These are phyloP conservation scores for Bombus sibiricus DNA, from an alignment of 1,140 invertebrate species.

Conservation along the genomic window DNA sequence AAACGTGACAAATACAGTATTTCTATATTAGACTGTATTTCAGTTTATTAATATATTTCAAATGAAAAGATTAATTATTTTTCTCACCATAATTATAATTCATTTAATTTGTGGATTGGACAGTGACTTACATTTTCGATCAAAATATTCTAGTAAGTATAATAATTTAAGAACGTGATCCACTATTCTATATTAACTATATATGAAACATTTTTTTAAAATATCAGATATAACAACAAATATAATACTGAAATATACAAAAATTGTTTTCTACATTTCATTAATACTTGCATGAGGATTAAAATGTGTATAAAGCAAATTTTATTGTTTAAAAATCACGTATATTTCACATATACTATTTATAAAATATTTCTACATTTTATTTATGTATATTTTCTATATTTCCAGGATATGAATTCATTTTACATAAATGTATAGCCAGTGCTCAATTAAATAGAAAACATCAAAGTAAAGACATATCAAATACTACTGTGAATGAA, in stretches of 20 bases:
- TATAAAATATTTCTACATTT: slow-evolving; percentile 4
- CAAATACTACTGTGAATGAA: slow-evolving; percentile 22
- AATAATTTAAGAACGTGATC: neutral
- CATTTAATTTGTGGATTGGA: slow-evolving; percentile 48
- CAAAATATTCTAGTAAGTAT: slow-evolving; percentile 65
- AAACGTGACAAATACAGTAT: neutral
- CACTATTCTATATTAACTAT: slow-evolving; percentile 25
- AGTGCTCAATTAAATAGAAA: slow-evolving; percentile 73
- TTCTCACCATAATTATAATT: slow-evolving; percentile 53
- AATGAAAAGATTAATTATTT: slow-evolving; percentile 49
- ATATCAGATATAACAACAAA: neutral
- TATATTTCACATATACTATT: neutral
- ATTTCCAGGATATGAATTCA: slow-evolving; percentile 70
- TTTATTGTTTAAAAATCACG: neutral
- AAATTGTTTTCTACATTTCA: neutral
- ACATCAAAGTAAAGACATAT: slow-evolving; percentile 54
- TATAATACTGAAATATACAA: neutral
- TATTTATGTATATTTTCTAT: slow-evolving; percentile 13
- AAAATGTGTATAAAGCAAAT: neutral
- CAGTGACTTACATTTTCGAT: slow-evolving; percentile 43
- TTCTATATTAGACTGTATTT: neutral
- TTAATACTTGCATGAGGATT: neutral
- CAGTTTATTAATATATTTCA: slow-evolving; percentile 11
- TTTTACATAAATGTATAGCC: slow-evolving; percentile 74
- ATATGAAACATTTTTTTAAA: slow-evolving; percentile 14